Evolutionary conservation across 2,113 vertebrate genomes (phyloP).

Genomic region (Dendropsophus ebraccatus): DNA sequence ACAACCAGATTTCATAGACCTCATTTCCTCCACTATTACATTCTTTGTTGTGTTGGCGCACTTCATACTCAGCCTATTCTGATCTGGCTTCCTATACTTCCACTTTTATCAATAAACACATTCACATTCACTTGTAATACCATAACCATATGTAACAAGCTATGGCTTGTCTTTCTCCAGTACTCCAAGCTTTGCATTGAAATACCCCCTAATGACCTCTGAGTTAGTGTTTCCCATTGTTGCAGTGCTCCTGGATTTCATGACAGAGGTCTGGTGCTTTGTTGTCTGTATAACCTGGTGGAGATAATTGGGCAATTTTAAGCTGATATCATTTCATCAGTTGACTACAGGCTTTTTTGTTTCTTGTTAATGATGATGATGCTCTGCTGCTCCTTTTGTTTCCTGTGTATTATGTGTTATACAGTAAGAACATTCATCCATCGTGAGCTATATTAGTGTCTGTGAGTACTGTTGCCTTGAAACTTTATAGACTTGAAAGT

Average conservation of each 20-base stretch:
- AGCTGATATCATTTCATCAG: slow-evolving; percentile 45
- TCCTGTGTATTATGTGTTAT: slow-evolving; percentile 13
- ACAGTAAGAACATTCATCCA: slow-evolving; percentile 24
- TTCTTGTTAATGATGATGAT: slow-evolving; percentile 45
- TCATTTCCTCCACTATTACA: neutral
- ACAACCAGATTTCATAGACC: neutral
- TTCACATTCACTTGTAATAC: slow-evolving; percentile 21
- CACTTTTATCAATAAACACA: slow-evolving; percentile 30
- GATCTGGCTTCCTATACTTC: neutral
- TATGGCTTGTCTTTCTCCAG: slow-evolving; percentile 28
- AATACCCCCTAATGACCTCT: slow-evolving; percentile 36
- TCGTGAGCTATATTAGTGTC: slow-evolving; percentile 12
- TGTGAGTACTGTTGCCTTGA: neutral
- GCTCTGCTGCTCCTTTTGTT: slow-evolving; percentile 43
- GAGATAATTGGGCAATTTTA: slow-evolving; percentile 53
- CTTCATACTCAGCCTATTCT: neutral
- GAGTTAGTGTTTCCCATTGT: slow-evolving; percentile 32
- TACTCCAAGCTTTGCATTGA: slow-evolving; percentile 27
- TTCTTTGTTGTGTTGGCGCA: neutral
- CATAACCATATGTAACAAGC: slow-evolving; percentile 43
- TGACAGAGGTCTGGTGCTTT: slow-evolving; percentile 36
- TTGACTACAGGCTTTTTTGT: slow-evolving; percentile 42
- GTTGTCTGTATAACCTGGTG: slow-evolving; percentile 36
- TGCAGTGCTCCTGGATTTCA: slow-evolving; percentile 20
- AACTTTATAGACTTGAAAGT: too few relatives aligned